Conservation (phyloP, 2,797 vertebrate genomes). For the Syncerus caffer region DNA sequence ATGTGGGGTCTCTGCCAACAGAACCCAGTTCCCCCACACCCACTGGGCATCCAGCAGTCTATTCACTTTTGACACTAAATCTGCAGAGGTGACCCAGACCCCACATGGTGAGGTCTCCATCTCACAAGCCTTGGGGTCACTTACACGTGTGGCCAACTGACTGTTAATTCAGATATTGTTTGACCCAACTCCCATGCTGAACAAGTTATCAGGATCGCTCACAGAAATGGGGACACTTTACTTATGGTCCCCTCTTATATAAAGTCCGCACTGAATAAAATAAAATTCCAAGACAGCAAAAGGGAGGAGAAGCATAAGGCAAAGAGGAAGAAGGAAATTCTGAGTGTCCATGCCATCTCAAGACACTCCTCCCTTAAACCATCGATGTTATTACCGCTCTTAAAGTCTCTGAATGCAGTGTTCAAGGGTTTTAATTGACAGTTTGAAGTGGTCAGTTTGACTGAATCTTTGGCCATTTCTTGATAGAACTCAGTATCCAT, state of each 20-base stretch:
- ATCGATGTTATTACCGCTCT: neutral
- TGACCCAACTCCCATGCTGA: neutral
- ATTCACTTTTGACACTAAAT: neutral
- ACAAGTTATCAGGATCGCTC: neutral
- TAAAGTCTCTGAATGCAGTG: neutral
- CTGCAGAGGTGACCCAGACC: neutral
- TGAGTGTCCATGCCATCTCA: neutral
- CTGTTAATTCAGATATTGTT: neutral
- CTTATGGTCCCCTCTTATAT: neutral
- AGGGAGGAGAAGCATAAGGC: neutral
- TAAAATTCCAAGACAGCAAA: neutral
- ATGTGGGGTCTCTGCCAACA: neutral
- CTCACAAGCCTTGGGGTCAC: neutral
- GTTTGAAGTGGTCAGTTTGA: neutral
- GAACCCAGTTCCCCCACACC: neutral
- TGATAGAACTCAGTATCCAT: neutral
- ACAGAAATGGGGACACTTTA: neutral
- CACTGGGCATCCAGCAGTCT: neutral
- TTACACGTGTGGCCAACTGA: neutral
- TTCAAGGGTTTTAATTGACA: neutral
- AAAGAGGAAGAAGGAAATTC: neutral
- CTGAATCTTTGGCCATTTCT: neutral
- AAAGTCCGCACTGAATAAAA: neutral
- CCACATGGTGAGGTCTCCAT: neutral
- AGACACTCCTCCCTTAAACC: neutral